Percentiles rank a stretch among this genome's conserved stretches.
These are phyloP conservation scores for Tyto alba DNA, from an alignment of 2,113 vertebrate genomes.

Conservation along the genomic window DNA sequence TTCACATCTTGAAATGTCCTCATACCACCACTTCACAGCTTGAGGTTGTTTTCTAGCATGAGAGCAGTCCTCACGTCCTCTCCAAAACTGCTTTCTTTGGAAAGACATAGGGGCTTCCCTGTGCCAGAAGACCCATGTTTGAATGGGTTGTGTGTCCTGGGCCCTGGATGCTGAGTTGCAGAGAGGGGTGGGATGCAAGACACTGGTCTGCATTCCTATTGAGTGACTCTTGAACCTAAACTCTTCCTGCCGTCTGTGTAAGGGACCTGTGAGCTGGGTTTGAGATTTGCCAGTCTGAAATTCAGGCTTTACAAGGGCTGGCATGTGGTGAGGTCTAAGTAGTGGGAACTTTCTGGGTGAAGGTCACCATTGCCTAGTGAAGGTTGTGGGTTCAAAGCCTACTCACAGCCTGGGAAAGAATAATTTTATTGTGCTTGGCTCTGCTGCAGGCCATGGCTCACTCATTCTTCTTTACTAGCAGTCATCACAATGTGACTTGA, in stretches of 20 bases:
- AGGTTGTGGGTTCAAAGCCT: background rate
- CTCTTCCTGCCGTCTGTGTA: background rate
- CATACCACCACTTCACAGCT: background rate
- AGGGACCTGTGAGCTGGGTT: background rate
- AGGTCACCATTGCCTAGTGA: background rate
- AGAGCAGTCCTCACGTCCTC: accelerated
- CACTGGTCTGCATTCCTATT: background rate
- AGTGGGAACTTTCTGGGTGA: background rate
- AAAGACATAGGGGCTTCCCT: background rate
- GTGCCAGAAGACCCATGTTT: background rate
- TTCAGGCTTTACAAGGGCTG: background rate
- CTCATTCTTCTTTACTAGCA: background rate
- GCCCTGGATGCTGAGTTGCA: background rate
- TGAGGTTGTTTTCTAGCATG: accelerated
- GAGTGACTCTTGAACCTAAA: background rate
- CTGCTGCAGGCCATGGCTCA: background rate
- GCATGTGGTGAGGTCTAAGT: too few species aligned
- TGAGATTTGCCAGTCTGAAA: background rate
- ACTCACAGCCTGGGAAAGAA: background rate
- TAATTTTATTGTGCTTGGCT: background rate
- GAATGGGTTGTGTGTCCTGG: background rate
- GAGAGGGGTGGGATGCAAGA: background rate
- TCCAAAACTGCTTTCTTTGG: background rate
- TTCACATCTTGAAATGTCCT: background rate
- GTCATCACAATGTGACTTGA: background rate